These are phyloP conservation scores for Sminthurides bifidus DNA, from an alignment of 1,140 invertebrate genomes.

Conservation along the genomic window DNA sequence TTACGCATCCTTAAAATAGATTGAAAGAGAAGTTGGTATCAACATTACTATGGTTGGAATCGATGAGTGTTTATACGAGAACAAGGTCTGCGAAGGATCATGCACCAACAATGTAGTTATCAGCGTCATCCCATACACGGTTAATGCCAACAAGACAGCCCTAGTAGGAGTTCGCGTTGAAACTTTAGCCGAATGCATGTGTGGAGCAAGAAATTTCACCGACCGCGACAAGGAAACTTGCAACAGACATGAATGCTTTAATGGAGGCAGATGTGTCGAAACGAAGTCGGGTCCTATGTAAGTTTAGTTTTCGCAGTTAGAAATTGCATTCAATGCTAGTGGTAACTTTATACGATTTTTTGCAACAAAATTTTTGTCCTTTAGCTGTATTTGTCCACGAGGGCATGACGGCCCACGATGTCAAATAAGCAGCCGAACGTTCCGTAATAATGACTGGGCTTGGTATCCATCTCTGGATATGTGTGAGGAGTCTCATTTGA, in stretches of 20 bases:
- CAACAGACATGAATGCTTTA: conserved; percentile 77
- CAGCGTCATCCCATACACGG: conserved; percentile 78
- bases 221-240: conserved; percentile 66
- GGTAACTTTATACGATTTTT: neutral
- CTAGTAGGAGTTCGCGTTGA: conserved; percentile 83
- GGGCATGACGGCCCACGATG: conserved; percentile 89
- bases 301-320: conserved; percentile 30
- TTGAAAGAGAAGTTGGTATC: conserved; percentile 82
- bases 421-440: conserved; percentile 87
- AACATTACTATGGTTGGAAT: conserved; percentile 96
- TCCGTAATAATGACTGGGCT: conserved; percentile 83
- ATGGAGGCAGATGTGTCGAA: conserved; percentile 86
- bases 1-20: conserved; percentile 41
- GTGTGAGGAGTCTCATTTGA: conserved; percentile 88
- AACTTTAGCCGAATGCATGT: conserved; percentile 79
- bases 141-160: conserved; percentile 92
- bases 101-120: conserved; percentile 87
- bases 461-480: conserved; percentile 92
- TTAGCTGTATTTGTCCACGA: conserved; percentile 70
- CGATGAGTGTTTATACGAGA: conserved; percentile 90
- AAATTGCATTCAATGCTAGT: neutral
- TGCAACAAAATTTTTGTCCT: conserved; percentile 13
- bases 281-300: conserved; percentile 68
- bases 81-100: conserved; percentile 87
- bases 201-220: conserved; percentile 77